Base-by-base conservation (phyloP, 2,888 invertebrate genomes). In the Stegophylla sp. region DNA sequence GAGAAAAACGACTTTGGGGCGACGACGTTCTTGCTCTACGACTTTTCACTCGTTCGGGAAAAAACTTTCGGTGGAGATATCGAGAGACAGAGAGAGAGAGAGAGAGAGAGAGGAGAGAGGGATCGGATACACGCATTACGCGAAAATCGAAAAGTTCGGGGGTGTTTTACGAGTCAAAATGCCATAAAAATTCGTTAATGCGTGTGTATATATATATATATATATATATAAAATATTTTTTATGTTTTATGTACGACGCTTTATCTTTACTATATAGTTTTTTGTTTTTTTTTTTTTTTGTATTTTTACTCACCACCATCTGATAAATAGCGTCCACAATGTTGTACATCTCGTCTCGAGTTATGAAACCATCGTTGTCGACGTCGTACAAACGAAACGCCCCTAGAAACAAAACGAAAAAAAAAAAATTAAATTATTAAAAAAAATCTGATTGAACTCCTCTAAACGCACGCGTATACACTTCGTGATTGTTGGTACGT, bases 281-380 rank as follows among this genome's bases (percentile, higher is more conserved):
- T 17, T 73, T n/a, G 43, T 3, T 12, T 20, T 59, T 10, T 53
- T 23, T n/a, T 34, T 23, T 43, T 17, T 20, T 79, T 23, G n/a
- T n/a, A n/a, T n/a, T n/a, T 26, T 72, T 45, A 92, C 94, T 89
- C 91, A 97, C 97, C 91, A 97, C 96, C 97, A 96, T 96, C 88
- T 96, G 96, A 88, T 97, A 97, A 86, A 97, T 97, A 83, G 97
- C 96, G 87, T 96, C 96, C 83, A 97, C 97, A 86, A 97, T 97
- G 88, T 96, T 95, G 87, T 96, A 94, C 94, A 97, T 96, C 89
- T 97, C 96, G 85, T 96, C 95, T 84, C 96, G 89, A 82, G 97
- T 97, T 86, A 97, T 97, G 87, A 93, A 97, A 20, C 97, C 97
- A 86, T 97, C 96, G 88, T 96, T 95, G 89, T 97, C 96, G 83